A percentile compares a stretch with the other conserved stretches of the same genome.
Evolutionary conservation across 2,113 vertebrate genomes (phyloP).

Genomic region (Orcinus orca): DNA sequence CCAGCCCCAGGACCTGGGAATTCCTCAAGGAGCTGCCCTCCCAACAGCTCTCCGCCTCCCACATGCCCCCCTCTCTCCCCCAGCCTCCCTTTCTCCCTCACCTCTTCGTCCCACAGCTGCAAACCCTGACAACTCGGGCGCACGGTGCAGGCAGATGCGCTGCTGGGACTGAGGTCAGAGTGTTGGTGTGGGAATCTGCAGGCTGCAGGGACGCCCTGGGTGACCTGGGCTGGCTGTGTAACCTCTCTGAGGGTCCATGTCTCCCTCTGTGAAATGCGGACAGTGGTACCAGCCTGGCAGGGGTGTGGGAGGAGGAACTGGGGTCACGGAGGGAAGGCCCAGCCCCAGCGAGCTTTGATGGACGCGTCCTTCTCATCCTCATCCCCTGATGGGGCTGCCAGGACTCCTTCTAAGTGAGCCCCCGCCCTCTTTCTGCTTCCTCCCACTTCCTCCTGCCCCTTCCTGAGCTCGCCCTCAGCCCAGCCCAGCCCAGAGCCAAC

Average conservation of each 20-base stretch:
- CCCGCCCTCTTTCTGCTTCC: neutral
- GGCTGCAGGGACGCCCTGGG: neutral
- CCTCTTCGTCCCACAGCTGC: neutral
- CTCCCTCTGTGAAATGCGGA: neutral
- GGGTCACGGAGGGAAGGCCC: neutral
- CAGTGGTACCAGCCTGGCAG: neutral
- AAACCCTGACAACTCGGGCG: neutral
- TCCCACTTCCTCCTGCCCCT: neutral
- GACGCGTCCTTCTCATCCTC: neutral
- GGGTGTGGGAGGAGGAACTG: neutral
- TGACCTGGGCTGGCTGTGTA: neutral
- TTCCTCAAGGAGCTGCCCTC: neutral
- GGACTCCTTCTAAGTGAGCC: neutral
- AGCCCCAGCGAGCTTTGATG: neutral
- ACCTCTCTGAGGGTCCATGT: neutral
- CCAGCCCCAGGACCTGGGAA: neutral
- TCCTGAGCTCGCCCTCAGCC: neutral
- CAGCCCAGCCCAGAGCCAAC: neutral
- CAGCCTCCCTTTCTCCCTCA: neutral
- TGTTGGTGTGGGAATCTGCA: neutral
- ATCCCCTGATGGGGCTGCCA: neutral
- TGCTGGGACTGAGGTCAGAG: neutral
- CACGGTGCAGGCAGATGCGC: neutral
- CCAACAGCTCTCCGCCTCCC: neutral
- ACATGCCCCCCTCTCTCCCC: rapidly evolving